Evolutionary conservation across 2,113 vertebrate species (phyloP).

Genomic region (Antigone vipio): DNA sequence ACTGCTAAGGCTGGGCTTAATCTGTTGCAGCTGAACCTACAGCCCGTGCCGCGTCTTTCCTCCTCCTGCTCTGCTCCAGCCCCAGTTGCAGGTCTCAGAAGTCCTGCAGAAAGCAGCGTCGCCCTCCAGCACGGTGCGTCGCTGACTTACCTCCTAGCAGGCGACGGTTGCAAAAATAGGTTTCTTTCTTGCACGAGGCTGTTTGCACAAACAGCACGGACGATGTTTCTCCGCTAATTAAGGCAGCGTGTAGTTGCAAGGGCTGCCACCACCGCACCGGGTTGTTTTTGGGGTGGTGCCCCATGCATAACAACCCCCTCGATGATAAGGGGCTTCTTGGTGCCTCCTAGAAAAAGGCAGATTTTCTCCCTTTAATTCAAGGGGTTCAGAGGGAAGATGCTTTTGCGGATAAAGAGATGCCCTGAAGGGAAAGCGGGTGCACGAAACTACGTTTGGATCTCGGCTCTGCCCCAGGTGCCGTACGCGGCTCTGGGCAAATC

Average conservation of each 20-base stretch:
- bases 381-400: neutral
- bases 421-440: neutral
- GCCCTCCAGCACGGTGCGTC: neutral
- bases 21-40: neutral
- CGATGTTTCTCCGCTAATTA: neutral
- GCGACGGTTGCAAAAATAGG: neutral
- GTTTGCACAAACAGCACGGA: neutral
- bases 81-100: neutral
- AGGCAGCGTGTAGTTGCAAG: neutral
- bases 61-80: neutral
- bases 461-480: neutral
- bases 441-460: accelerated
- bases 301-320: accelerated
- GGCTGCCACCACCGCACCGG: accelerated
- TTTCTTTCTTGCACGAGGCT: neutral
- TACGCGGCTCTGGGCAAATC: neutral
- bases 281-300: neutral
- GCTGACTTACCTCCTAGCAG: neutral
- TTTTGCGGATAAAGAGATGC: accelerated
- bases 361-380: neutral
- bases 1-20: neutral
- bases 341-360: neutral
- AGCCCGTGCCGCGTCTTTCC: neutral
- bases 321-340: neutral
- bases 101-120: neutral